Evolutionary conservation across 2,113 vertebrate genomes (phyloP).

Genomic region (Alligator sinensis): DNA sequence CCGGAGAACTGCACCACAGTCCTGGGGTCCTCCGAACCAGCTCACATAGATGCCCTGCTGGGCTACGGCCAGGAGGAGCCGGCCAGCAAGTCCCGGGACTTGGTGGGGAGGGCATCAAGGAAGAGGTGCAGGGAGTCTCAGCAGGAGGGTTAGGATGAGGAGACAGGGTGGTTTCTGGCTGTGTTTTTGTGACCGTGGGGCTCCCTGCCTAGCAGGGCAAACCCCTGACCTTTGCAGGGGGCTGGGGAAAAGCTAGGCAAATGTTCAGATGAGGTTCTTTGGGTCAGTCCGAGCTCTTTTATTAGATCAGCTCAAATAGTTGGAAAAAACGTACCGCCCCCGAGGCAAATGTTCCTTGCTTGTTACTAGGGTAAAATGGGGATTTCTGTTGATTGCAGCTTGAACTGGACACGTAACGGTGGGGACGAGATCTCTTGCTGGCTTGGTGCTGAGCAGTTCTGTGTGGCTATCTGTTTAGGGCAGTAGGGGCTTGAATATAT

Average conservation of each 20-base stretch:
- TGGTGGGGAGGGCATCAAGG: too few species aligned
- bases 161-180: too few species aligned
- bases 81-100: not conserved
- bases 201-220: not conserved
- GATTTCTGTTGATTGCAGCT: not conserved
- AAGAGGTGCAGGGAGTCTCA: too few species aligned
- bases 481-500: not conserved
- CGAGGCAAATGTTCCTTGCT: too few species aligned
- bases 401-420: not conserved
- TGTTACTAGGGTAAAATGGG: not conserved
- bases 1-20: not conserved
- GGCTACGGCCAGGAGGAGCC: too few species aligned
- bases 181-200: not conserved
- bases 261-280: too few species aligned
- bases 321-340: too few species aligned
- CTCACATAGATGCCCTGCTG: too few species aligned
- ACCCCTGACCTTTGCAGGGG: not conserved
- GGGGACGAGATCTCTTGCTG: not conserved
- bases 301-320: too few species aligned
- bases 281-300: too few species aligned
- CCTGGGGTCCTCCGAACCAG: not conserved
- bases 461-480: not conserved
- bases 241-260: not conserved
- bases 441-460: accelerated
- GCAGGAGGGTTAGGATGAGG: too few species aligned